These are phyloP conservation scores for Cladopsammia gracilis DNA, from an alignment of 64 coral and sea anemone genomes.

Conservation along the genomic window DNA sequence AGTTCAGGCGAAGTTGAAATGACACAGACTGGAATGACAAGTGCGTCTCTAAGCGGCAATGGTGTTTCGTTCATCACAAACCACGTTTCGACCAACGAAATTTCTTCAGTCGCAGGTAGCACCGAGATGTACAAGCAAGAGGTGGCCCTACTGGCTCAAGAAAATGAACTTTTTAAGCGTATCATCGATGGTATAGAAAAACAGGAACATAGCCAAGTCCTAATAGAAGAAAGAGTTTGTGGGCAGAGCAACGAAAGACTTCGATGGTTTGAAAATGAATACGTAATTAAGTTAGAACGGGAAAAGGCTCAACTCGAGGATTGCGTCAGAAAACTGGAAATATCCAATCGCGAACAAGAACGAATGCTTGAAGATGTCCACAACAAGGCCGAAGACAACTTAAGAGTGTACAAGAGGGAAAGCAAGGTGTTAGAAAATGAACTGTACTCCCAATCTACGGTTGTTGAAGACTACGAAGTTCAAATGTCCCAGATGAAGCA, in stretches of 20 bases:
- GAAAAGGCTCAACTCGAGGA: conserved; percentile 49
- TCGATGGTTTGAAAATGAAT: not conserved
- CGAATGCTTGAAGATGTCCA: conserved; percentile 27
- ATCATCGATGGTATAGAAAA: conserved; percentile 70
- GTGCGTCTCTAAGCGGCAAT: not conserved
- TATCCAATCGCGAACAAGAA: conserved; percentile 24
- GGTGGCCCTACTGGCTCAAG: conserved; percentile 51
- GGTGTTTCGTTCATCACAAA: not conserved
- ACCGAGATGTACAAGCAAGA: conserved; percentile 54
- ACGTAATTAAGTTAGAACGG: conserved; percentile 29
- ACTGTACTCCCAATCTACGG: conserved; percentile 38
- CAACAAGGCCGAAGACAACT: conserved; percentile 36
- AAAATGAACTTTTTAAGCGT: conserved; percentile 67
- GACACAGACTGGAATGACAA: not conserved
- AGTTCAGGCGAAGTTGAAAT: not conserved
- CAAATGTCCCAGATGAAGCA: conserved; percentile 67
- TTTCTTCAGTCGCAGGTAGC: not conserved
- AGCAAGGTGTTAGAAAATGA: conserved; percentile 74
- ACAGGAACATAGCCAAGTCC: conserved; percentile 17
- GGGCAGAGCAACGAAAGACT: not conserved
- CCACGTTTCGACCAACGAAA: not conserved
- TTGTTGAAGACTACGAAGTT: conserved; percentile 55
- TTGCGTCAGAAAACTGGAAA: conserved; percentile 54
- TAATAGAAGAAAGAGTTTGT: conserved; percentile 22
- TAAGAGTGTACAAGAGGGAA: conserved; percentile 45